Evolutionary conservation across 2,113 vertebrate species (phyloP).

Genomic region (Notarius lentiginosus): DNA sequence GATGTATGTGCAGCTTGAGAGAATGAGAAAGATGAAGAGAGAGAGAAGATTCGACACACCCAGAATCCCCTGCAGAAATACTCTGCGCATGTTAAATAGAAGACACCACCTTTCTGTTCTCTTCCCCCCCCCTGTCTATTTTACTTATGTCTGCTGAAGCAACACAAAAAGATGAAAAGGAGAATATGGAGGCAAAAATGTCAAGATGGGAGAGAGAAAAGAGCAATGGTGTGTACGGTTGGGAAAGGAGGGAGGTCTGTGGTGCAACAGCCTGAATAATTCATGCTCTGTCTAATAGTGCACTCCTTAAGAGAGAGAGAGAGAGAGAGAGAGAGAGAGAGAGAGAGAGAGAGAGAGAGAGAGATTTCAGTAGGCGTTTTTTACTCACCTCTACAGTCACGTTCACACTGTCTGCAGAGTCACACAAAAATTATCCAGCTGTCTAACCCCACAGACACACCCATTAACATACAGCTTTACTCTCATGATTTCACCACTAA

Average conservation of each 20-base stretch:
- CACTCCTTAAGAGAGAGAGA: constrained; percentile 51
- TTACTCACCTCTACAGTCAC: constrained; percentile 58
- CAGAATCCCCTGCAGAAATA: constrained; percentile 57
- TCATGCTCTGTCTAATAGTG: constrained; percentile 67
- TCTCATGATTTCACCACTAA: not conserved
- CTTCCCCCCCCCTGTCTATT: not conserved
- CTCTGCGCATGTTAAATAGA: constrained; percentile 63
- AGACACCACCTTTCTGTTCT: constrained; percentile 46
- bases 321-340: not conserved
- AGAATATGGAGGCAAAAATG: constrained; percentile 24
- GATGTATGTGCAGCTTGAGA: not conserved
- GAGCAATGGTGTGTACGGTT: constrained; percentile 12
- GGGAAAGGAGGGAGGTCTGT: constrained; percentile 61
- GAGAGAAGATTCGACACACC: constrained; percentile 46
- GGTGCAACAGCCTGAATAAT: constrained; percentile 81
- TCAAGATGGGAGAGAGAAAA: constrained; percentile 3
- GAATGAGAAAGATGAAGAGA: constrained; percentile 13
- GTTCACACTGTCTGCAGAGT: constrained; percentile 60
- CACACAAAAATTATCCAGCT: constrained; percentile 1
- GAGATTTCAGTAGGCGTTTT: not conserved
- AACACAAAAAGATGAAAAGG: constrained; percentile 13
- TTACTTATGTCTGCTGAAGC: not conserved
- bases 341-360: constrained; percentile 9
- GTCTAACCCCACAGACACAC: not conserved
- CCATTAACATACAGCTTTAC: not conserved